Percentiles rank a stretch among this genome's conserved stretches.
Evolutionary conservation across 2,113 vertebrate genomes (phyloP).

Genomic region (Macrotis lagotis): DNA sequence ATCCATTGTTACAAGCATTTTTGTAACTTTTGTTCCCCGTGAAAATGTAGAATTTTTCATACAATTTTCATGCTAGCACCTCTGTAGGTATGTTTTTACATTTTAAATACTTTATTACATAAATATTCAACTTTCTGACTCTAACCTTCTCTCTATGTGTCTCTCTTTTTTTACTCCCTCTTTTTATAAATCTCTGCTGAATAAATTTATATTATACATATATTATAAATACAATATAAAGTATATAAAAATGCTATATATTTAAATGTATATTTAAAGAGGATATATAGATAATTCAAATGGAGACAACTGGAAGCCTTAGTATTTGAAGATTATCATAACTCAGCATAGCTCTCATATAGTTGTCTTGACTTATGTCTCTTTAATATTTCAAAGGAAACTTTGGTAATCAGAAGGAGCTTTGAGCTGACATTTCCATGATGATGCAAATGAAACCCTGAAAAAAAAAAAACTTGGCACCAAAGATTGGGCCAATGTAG

Average conservation of each 20-base stretch:
- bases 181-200: background rate
- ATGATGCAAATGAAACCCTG: constrained; percentile 44
- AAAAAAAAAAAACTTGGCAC: background rate
- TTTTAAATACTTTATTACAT: constrained; percentile 50
- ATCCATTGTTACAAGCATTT: constrained; percentile 42
- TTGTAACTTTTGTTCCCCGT: constrained; percentile 66
- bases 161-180: background rate
- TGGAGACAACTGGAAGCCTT: constrained; percentile 68
- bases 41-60: constrained; percentile 45
- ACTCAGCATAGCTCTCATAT: constrained; percentile 64
- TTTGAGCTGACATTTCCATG: constrained; percentile 63
- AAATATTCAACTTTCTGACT: background rate
- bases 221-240: background rate
- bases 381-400: constrained; percentile 70
- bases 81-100: constrained; percentile 38
- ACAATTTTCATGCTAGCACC: constrained; percentile 36
- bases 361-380: constrained; percentile 64
- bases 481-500: constrained; percentile 25
- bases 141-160: background rate
- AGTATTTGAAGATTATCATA: constrained; percentile 62
- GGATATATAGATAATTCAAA: constrained; percentile 63
- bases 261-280: constrained; percentile 65
- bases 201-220: constrained; percentile 56
- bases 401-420: constrained; percentile 57
- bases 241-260: background rate